Percentiles rank a stretch among this genome's conserved stretches.
phyloP scores from a whole-genome alignment of 2,113 vertebrate genomes.

The Ariopsis seemanni region DNA sequence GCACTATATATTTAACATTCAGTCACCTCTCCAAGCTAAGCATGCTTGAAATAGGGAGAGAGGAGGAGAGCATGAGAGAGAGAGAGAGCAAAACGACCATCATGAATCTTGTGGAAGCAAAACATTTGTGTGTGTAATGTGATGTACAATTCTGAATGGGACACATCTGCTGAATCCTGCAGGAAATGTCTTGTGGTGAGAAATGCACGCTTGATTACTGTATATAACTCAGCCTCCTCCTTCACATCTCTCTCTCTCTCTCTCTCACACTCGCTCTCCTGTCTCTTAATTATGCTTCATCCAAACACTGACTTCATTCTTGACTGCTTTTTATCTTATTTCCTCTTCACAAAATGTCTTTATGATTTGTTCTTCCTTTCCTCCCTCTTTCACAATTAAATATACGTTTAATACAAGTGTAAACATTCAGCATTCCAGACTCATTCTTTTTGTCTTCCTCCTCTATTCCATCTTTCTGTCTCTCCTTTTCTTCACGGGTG shows the following conservation, averaged over 20 bases:
- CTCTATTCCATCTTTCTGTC: constrained; percentile 16
- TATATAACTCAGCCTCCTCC: constrained; percentile 43
- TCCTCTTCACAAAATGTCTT: background rate
- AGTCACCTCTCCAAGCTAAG: constrained; percentile 24
- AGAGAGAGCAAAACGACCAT: background rate
- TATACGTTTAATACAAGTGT: constrained; percentile 40
- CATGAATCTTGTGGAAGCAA: constrained; percentile 57
- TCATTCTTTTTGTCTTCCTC: constrained; percentile 33
- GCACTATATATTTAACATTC: constrained; percentile 34
- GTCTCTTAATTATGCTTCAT: background rate
- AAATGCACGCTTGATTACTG: constrained; percentile 50
- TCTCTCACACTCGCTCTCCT: background rate
- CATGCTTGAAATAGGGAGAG: background rate
- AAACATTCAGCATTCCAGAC: constrained; percentile 26
- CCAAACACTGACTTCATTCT: constrained; percentile 34
- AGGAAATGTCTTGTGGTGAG: constrained; percentile 40
- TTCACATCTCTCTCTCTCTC: constrained; percentile 3
- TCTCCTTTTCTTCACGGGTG: background rate
- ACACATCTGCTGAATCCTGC: constrained; percentile 53
- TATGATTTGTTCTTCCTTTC: background rate
- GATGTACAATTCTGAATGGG: constrained; percentile 43
- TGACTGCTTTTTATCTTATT: background rate
- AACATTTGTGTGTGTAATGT: constrained; percentile 59
- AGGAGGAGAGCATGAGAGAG: background rate
- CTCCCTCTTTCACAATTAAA: constrained; percentile 6